A percentile compares a stretch with the other conserved stretches of the same genome.
Conservation (phyloP, 1,140 invertebrate species). For the Diorhabda elongata region DNA sequence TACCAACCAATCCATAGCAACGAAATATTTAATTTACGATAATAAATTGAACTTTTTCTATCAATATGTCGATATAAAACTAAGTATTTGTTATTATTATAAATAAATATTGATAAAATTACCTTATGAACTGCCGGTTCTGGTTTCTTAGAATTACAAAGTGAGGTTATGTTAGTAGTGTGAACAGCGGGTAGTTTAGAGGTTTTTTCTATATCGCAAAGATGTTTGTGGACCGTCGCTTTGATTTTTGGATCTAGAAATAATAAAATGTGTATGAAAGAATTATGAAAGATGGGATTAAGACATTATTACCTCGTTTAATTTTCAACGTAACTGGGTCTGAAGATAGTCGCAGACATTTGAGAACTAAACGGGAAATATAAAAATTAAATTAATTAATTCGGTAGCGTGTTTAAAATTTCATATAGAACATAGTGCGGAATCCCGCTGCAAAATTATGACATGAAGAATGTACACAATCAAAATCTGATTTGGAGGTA, state of each 20-base stretch:
- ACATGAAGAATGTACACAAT: too few relatives aligned
- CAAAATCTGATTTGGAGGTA: too few relatives aligned
- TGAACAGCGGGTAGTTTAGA: slow-evolving; percentile 5
- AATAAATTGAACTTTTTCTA: too few relatives aligned
- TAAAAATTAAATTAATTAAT: not conserved
- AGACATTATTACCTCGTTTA: slow-evolving; percentile 67
- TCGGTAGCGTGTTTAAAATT: not conserved
- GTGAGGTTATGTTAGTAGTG: not conserved
- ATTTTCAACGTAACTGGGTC: slow-evolving; percentile 84
- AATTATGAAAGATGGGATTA: not conserved
- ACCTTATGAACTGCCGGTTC: slow-evolving; percentile 35
- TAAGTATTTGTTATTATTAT: too few relatives aligned
- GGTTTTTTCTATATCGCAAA: slow-evolving; percentile 40
- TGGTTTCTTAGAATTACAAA: slow-evolving; percentile 12
- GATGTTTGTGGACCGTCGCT: slow-evolving; percentile 69
- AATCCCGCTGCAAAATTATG: too few relatives aligned
- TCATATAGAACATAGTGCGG: too few relatives aligned
- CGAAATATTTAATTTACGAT: too few relatives aligned
- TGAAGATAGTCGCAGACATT: slow-evolving; percentile 82
- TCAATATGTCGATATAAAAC: too few relatives aligned
- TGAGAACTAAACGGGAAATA: slow-evolving; percentile 71
- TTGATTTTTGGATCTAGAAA: slow-evolving; percentile 78
- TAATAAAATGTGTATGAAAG: not conserved
- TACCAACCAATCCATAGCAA: too few relatives aligned
- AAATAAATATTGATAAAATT: not conserved